Conservation (phyloP, 1,140 invertebrate species). For the Hylaeus volcanicus region DNA sequence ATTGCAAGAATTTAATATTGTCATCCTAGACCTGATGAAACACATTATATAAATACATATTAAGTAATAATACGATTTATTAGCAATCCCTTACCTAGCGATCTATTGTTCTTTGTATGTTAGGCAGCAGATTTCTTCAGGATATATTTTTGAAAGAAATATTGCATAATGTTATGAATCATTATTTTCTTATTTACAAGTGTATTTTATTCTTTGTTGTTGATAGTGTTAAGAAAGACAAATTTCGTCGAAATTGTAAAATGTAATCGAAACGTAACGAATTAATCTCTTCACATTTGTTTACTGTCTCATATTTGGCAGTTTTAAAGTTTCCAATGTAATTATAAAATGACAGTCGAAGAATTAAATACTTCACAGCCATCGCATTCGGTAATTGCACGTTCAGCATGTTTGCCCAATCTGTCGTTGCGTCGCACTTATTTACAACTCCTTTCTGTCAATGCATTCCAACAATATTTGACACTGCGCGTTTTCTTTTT, state of each 20-base stretch:
- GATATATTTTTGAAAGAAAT: neutral
- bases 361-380: constrained; percentile 25
- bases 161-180: neutral
- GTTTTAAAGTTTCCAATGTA: neutral
- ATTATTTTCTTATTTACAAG: neutral
- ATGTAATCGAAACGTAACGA: neutral
- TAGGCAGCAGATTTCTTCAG: neutral
- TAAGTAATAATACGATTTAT: too few relatives aligned
- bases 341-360: constrained; percentile 14
- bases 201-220: neutral
- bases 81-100: too few relatives aligned
- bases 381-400: constrained; percentile 43
- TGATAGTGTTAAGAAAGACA: neutral
- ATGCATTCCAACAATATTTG: constrained; percentile 5
- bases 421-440: constrained; percentile 47
- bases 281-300: neutral
- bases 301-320: neutral
- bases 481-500: constrained; percentile 9
- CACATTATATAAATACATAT: too few relatives aligned
- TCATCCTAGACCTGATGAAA: too few relatives aligned
- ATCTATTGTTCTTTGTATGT: too few relatives aligned
- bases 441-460: constrained; percentile 45
- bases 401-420: constrained; percentile 43
- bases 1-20: too few relatives aligned
- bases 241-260: neutral